phyloP scores from a whole-genome alignment of 1,140 invertebrate genomes.

The Drosophila tropicalis region DNA sequence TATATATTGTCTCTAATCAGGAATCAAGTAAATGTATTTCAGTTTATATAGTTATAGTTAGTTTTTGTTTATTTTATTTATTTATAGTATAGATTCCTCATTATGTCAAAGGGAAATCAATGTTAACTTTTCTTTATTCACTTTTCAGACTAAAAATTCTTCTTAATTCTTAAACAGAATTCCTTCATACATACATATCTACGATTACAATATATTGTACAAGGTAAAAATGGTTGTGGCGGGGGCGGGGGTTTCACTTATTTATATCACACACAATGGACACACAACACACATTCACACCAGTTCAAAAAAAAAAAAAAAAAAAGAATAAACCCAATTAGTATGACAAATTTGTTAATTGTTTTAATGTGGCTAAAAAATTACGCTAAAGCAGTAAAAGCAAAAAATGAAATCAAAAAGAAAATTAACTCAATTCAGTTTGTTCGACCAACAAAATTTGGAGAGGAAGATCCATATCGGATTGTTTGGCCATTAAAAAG shows the following conservation, averaged over 20 bases:
- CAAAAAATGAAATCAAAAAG: constrained; percentile 19
- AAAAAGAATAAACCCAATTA: constrained; percentile 26
- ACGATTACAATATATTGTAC: neutral
- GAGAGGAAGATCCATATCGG: constrained; percentile 7
- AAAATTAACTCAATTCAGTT: constrained; percentile 7
- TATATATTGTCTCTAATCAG: too few relatives aligned
- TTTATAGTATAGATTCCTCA: neutral
- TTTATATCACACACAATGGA: constrained; percentile 6
- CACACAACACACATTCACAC: neutral
- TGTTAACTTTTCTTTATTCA: constrained; percentile 23
- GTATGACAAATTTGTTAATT: constrained; percentile 48
- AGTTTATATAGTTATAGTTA: neutral
- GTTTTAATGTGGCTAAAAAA: constrained; percentile 32
- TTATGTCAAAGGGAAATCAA: neutral
- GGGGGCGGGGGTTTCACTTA: neutral
- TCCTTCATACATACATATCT: neutral
- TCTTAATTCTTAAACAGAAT: neutral
- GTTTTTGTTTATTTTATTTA: constrained; percentile 1
- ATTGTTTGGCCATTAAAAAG: constrained; percentile 10
- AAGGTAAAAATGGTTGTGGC: neutral
- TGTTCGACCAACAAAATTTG: too few relatives aligned
- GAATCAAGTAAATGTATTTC: too few relatives aligned
- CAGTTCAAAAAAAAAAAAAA: constrained; percentile 29
- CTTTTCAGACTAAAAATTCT: constrained; percentile 8
- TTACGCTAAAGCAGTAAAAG: constrained; percentile 17